phyloP scores from a whole-genome alignment of 2,797 vertebrate genomes.

The Chaunax sp. region DNA sequence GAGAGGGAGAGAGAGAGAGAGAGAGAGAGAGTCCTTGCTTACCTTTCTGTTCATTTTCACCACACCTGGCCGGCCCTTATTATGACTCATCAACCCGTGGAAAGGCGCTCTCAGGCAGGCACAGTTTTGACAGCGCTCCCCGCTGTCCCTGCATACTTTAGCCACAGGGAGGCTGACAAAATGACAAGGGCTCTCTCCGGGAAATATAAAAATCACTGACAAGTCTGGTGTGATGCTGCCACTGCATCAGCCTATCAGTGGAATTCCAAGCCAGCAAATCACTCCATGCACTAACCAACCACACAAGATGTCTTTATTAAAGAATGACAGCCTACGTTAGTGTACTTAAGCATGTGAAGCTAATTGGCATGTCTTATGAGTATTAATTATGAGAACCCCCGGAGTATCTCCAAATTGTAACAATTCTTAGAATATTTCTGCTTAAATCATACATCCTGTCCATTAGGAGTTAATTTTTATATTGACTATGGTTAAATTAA shows the following conservation, averaged over 20 bases:
- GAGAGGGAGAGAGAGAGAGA: background rate
- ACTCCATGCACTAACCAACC: slow-evolving; percentile 10
- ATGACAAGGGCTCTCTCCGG: slow-evolving; percentile 67
- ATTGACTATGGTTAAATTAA: no score
- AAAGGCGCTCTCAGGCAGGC: slow-evolving; percentile 58
- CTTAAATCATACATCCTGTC: background rate
- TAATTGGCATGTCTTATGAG: background rate
- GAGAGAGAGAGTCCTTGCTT: slow-evolving; percentile 3
- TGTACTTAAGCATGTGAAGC: background rate
- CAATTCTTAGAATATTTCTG: background rate
- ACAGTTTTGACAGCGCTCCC: slow-evolving; percentile 74
- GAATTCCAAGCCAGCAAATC: slow-evolving; percentile 44
- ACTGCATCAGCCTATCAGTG: slow-evolving; percentile 33
- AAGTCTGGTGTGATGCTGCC: slow-evolving; percentile 53
- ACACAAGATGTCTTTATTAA: slow-evolving; percentile 29
- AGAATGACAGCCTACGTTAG: slow-evolving; percentile 18
- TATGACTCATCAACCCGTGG: slow-evolving; percentile 73
- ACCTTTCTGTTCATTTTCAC: slow-evolving; percentile 49
- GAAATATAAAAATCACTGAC: slow-evolving; percentile 64
- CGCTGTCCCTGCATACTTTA: slow-evolving; percentile 65
- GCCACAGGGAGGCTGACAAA: slow-evolving; percentile 70
- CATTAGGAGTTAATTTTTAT: no score
- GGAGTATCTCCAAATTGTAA: background rate
- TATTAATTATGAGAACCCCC: background rate
- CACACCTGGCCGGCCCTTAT: slow-evolving; percentile 70